Evolutionary conservation across 2,797 vertebrate species (phyloP).

Genomic region (Malacoraja senta): DNA sequence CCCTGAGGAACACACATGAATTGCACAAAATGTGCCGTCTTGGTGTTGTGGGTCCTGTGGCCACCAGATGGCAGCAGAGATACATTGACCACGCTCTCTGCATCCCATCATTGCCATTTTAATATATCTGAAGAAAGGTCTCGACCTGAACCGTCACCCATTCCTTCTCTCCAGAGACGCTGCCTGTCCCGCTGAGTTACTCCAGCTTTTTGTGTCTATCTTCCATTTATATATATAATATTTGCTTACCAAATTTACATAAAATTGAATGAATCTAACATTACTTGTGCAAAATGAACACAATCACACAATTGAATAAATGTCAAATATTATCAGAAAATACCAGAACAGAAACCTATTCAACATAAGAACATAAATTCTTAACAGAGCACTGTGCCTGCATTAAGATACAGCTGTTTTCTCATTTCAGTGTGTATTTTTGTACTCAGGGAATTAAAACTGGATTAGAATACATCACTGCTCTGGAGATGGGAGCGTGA

Average conservation of each 20-base stretch:
- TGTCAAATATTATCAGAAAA: not conserved
- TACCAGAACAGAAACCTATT: not conserved
- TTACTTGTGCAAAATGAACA: not conserved
- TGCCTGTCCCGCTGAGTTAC: too few relatives aligned
- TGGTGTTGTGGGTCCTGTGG: not conserved
- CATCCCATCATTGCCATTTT: not conserved
- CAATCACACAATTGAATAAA: not conserved
- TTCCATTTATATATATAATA: too few relatives aligned
- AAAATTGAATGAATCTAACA: not conserved
- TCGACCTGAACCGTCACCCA: too few relatives aligned
- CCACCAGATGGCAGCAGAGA: not conserved
- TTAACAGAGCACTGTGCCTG: not conserved
- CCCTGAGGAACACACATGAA: not conserved
- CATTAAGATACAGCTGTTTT: not conserved
- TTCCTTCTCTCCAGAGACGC: too few relatives aligned
- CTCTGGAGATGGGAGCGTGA: not conserved
- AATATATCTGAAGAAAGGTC: too few relatives aligned
- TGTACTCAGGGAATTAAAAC: not conserved
- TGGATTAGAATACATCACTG: not conserved
- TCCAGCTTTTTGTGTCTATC: too few relatives aligned
- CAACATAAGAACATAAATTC: not conserved
- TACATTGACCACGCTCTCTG: not conserved
- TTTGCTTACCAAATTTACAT: not conserved
- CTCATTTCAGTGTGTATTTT: not conserved
- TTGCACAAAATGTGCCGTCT: too few relatives aligned